These are phyloP conservation scores for Amblyteles armatorius DNA, from an alignment of 2,888 invertebrate genomes.

Conservation along the genomic window DNA sequence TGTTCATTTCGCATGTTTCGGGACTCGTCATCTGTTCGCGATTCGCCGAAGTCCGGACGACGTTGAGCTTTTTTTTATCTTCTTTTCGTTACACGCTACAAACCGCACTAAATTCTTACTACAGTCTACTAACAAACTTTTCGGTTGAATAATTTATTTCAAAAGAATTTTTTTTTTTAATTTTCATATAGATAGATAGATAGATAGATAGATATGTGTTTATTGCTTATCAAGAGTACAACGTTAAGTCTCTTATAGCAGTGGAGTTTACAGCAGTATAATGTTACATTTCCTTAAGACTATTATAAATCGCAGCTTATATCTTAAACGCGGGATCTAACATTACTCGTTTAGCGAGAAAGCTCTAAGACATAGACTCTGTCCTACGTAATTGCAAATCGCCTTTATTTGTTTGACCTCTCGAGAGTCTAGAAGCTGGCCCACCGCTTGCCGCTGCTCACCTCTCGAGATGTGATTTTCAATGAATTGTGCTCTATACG, in stretches of 20 bases:
- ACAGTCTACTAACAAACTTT: not conserved
- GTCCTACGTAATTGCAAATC: not conserved
- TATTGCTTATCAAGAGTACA: conserved; percentile 24
- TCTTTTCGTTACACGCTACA: conserved; percentile 3
- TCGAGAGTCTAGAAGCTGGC: not conserved
- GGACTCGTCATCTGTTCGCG: conserved; percentile 60
- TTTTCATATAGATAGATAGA: no score
- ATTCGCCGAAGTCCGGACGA: conserved; percentile 36
- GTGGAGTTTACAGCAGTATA: conserved; percentile 1
- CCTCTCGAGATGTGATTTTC: not conserved
- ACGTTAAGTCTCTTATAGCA: conserved; percentile 20
- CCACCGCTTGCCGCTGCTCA: not conserved
- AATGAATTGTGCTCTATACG: not conserved
- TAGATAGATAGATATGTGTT: not conserved
- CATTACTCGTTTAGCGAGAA: not conserved
- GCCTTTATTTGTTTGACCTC: not conserved
- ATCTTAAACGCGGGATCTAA: not conserved
- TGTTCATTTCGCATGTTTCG: conserved; percentile 60
- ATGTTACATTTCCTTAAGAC: not conserved
- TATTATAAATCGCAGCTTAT: not conserved
- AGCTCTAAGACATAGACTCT: not conserved
- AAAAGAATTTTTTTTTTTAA: not conserved
- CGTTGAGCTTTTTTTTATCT: conserved; percentile 33
- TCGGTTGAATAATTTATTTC: not conserved
- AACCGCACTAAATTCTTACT: conserved; percentile 16